A percentile compares a stretch with the other conserved stretches of the same genome.
These are phyloP conservation scores for Apogon talboti DNA, from an alignment of 2,797 vertebrate species.

Conservation along the genomic window DNA sequence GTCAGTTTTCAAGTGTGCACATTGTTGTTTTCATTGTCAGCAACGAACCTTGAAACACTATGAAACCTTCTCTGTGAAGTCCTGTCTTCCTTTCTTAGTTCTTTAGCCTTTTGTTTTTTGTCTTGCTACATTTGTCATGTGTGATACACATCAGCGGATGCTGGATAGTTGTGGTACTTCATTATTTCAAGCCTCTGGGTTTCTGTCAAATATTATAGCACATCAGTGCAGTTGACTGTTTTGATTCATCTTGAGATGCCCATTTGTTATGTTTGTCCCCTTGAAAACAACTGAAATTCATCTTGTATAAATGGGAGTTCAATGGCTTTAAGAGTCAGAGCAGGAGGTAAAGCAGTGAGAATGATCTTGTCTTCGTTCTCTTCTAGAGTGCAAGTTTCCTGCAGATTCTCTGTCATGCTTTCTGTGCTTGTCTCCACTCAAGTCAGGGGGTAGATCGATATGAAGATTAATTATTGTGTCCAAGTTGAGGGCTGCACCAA, in stretches of 20 bases:
- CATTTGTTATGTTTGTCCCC: constrained; percentile 22
- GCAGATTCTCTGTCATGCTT: constrained; percentile 55
- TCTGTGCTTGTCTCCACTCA: constrained; percentile 54
- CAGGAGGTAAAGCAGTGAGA: constrained; percentile 48
- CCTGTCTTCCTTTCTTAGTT: too few relatives aligned
- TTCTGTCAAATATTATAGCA: constrained; percentile 24
- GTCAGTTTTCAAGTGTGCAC: too few relatives aligned
- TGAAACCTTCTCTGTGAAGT: too few relatives aligned
- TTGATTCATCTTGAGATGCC: constrained; percentile 16
- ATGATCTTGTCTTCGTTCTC: constrained; percentile 33
- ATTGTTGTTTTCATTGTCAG: too few relatives aligned
- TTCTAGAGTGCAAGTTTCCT: constrained; percentile 33
- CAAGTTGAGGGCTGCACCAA: constrained; percentile 66
- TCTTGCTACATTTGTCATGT: too few relatives aligned
- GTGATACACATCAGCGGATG: too few relatives aligned
- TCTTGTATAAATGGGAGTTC: constrained; percentile 21
- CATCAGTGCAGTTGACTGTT: constrained; percentile 7
- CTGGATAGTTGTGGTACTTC: too few relatives aligned
- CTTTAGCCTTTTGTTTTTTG: too few relatives aligned
- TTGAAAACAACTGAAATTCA: constrained; percentile 35
- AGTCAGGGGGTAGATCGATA: constrained; percentile 68
- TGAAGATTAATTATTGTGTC: constrained; percentile 81
- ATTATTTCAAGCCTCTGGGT: too few relatives aligned
- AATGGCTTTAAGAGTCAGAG: constrained; percentile 27
- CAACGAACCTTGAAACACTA: too few relatives aligned